Evolutionary conservation across 1,140 invertebrate genomes (phyloP).

Genomic region (Orussus abietinus): DNA sequence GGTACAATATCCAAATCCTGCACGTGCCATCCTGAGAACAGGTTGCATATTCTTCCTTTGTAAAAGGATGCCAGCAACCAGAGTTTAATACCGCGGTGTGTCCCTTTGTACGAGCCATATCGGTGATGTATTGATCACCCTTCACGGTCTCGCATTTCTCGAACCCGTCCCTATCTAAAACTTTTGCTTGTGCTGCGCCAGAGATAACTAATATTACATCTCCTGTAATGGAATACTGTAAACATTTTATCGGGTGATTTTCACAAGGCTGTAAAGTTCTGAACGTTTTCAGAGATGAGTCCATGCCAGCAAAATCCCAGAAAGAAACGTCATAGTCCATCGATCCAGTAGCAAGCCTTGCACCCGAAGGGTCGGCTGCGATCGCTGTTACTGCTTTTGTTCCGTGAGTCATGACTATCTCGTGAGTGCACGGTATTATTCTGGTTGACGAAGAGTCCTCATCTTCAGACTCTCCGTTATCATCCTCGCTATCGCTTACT

Average conservation of each 20-base stretch:
- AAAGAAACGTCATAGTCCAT: conserved; percentile 94
- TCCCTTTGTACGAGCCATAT: conserved; percentile 93
- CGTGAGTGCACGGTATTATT: conserved; percentile 74
- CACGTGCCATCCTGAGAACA: conserved; percentile 90
- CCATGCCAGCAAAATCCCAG: conserved; percentile 99
- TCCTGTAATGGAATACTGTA: conserved; percentile 91
- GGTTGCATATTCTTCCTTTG: conserved; percentile 91
- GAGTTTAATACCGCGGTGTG: conserved; percentile 89
- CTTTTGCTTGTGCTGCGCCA: conserved; percentile 89
- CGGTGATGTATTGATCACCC: conserved; percentile 94
- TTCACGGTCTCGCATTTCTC: conserved; percentile 94
- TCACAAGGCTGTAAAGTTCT: conserved; percentile 91
- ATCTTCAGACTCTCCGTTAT: conserved; percentile 55
- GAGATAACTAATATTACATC: conserved; percentile 92
- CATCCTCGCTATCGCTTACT: conserved; percentile 42
- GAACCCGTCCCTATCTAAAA: conserved; percentile 93
- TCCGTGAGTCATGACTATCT: conserved; percentile 83
- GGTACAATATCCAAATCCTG: conserved; percentile 82
- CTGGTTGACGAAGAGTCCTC: conserved; percentile 53
- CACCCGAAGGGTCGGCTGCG: conserved; percentile 87
- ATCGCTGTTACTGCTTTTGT: conserved; percentile 82
- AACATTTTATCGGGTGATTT: conserved; percentile 86
- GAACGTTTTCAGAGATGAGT: conserved; percentile 84
- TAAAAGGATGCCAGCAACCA: conserved; percentile 91
- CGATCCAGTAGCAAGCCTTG: conserved; percentile 86